phyloP scores from a whole-genome alignment of 2,797 vertebrate species.

The Amblyraja radiata region DNA sequence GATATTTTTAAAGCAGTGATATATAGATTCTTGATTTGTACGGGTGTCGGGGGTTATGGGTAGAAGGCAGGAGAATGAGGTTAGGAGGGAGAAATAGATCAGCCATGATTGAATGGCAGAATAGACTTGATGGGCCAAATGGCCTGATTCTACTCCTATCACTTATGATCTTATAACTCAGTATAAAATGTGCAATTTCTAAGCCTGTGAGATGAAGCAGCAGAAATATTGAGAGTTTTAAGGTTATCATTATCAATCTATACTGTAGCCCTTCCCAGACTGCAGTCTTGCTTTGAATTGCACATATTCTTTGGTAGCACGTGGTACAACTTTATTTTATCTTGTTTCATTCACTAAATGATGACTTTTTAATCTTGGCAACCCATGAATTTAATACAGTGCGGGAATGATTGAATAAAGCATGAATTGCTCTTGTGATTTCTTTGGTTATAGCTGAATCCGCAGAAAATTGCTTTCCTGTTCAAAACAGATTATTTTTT shows the following conservation, averaged over 20 bases:
- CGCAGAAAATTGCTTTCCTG: background rate
- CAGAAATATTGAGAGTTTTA: background rate
- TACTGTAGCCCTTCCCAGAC: background rate
- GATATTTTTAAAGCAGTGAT: no score
- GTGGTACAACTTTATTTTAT: background rate
- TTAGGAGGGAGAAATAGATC: no score
- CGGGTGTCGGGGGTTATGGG: no score
- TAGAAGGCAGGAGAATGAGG: no score
- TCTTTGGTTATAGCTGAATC: background rate
- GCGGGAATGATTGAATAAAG: background rate
- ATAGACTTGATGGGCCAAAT: no score
- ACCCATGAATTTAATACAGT: background rate
- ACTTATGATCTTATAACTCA: no score
- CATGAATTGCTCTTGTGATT: background rate
- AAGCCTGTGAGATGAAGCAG: background rate
- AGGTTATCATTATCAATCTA: background rate
- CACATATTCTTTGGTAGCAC: background rate
- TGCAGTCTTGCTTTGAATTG: background rate
- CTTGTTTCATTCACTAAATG: background rate
- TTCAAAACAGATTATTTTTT: background rate
- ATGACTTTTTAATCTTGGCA: background rate
- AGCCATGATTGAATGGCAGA: no score
- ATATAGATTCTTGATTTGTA: no score
- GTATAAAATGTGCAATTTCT: background rate
- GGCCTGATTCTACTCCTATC: no score